phyloP scores from a whole-genome alignment of 2,113 vertebrate species.

The Gasterosteus nipponicus region DNA sequence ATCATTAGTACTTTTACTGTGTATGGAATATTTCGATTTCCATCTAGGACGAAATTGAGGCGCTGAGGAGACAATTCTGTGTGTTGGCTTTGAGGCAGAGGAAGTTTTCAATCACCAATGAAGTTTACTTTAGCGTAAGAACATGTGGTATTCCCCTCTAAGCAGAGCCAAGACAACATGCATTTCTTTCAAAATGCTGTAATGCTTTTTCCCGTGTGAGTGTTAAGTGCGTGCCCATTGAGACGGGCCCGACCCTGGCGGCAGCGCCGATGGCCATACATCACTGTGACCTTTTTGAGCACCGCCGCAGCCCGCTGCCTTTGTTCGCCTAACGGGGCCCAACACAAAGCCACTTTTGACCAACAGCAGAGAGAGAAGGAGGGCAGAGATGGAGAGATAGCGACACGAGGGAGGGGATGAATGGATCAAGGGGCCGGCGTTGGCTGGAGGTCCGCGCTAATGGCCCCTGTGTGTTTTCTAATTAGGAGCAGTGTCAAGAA shows the following conservation, averaged over 20 bases:
- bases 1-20: too few relatives aligned
- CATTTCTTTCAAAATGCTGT: slow-evolving; percentile 38
- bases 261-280: slow-evolving; percentile 53
- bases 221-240: slow-evolving; percentile 64
- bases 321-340: slow-evolving; percentile 68
- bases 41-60: slow-evolving; percentile 1
- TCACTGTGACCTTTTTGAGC: slow-evolving; percentile 73
- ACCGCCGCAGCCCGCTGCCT: slow-evolving; percentile 56
- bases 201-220: slow-evolving; percentile 50
- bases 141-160: slow-evolving; percentile 7
- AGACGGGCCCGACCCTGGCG: slow-evolving; percentile 61
- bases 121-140: not conserved
- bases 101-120: not conserved
- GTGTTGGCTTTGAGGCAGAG: not conserved
- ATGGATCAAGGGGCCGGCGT: slow-evolving; percentile 66
- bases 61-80: not conserved
- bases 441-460: slow-evolving; percentile 67
- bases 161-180: slow-evolving; percentile 20
- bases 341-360: slow-evolving; percentile 72
- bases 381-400: slow-evolving; percentile 73
- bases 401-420: slow-evolving; percentile 45
- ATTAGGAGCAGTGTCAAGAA: slow-evolving; percentile 69
- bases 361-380: slow-evolving; percentile 53
- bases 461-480: slow-evolving; percentile 70
- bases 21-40: too few relatives aligned